Percentiles rank a stretch among this genome's conserved stretches.
Conservation (phyloP, 1,140 invertebrate genomes). For the Oreohelix idahoensis region DNA sequence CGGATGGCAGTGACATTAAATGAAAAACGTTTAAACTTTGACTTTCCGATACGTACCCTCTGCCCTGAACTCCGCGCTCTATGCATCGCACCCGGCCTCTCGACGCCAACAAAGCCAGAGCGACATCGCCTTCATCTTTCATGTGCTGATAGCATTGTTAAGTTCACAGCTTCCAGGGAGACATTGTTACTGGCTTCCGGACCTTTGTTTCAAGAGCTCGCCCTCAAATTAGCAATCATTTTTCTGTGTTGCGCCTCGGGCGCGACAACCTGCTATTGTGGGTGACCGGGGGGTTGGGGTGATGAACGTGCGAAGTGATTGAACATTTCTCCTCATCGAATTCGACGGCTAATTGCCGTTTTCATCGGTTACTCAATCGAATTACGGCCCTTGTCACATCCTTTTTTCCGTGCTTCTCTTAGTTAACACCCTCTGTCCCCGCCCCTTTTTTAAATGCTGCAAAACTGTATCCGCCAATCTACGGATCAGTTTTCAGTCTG, state of each 20-base stretch:
- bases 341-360: slow-evolving; percentile 5
- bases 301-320: not conserved
- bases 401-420: not conserved
- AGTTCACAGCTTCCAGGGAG: not conserved
- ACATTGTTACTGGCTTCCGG: not conserved
- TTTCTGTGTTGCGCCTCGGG: not conserved
- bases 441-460: not conserved
- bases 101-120: not conserved
- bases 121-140: not conserved
- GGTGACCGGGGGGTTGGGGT: not conserved
- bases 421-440: not conserved
- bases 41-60: not conserved
- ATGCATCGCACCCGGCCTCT: not conserved
- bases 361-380: slow-evolving; percentile 12
- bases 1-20: not conserved
- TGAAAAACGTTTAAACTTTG: slow-evolving; percentile 8
- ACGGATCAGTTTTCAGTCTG: too few species aligned
- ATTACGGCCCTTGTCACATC: not conserved
- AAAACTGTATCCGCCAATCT: too few species aligned
- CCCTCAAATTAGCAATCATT: slow-evolving; percentile 17
- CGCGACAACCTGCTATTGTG: slow-evolving; percentile 12
- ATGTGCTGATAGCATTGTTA: not conserved
- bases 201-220: slow-evolving; percentile 6
- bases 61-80: not conserved
- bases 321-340: not conserved